phyloP scores from a whole-genome alignment of 2,888 invertebrate genomes.

The Meiosimyza decipiens region DNA sequence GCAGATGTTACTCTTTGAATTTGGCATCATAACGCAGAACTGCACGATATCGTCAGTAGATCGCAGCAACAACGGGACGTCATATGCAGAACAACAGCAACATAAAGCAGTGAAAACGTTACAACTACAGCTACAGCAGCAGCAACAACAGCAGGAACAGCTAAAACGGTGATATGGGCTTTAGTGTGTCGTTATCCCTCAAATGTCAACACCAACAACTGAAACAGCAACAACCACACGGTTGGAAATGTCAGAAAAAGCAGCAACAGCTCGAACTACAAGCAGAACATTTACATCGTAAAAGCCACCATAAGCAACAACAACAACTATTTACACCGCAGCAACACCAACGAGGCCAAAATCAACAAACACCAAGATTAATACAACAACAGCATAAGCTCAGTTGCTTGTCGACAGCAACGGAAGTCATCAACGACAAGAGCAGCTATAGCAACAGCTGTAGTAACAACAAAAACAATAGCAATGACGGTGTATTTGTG shows the following conservation, averaged over 20 bases:
- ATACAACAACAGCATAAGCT: neutral
- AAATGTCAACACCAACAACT: conserved; percentile 16
- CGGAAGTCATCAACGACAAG: conserved; percentile 13
- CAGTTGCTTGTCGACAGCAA: conserved; percentile 23
- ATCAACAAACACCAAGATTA: neutral
- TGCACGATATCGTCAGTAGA: neutral
- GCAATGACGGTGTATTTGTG: conserved; percentile 26
- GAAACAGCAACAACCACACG: neutral
- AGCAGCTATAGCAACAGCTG: conserved; percentile 23
- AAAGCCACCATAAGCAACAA: conserved; percentile 42
- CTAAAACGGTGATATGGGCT: conserved; percentile 41
- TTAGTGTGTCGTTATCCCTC: conserved; percentile 29
- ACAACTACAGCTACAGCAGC: conserved; percentile 9
- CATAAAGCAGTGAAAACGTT: neutral
- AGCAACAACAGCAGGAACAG: conserved; percentile 3
- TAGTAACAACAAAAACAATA: conserved; percentile 27
- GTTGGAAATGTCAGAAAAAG: conserved; percentile 31
- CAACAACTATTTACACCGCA: neutral
- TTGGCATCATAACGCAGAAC: neutral
- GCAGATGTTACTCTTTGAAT: conserved; percentile 25
- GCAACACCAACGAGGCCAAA: conserved; percentile 28
- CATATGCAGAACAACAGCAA: neutral
- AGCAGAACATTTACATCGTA: conserved; percentile 22
- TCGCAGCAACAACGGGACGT: neutral
- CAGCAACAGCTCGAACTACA: conserved; percentile 36